Conservation (phyloP, 2,113 vertebrate genomes). For the Okapia johnstoni region DNA sequence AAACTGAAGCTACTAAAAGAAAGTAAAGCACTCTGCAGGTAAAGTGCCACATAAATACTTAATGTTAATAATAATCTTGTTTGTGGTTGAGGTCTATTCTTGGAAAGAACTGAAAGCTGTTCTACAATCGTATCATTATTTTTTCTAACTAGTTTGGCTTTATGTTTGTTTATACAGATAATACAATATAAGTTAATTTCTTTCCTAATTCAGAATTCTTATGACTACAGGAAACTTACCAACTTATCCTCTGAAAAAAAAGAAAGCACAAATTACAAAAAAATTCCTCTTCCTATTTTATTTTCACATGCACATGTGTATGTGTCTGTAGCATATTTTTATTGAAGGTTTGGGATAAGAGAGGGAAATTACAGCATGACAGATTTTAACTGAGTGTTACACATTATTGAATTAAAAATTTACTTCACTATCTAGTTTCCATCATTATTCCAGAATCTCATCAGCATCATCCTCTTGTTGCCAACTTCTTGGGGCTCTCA, state of each 20-base stretch:
- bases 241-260: constrained; percentile 5
- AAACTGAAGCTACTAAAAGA: constrained; percentile 48
- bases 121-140: background rate
- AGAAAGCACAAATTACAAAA: background rate
- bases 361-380: background rate
- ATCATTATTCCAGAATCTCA: background rate
- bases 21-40: constrained; percentile 5
- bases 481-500: background rate
- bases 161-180: constrained; percentile 15
- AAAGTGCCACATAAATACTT: constrained; percentile 49
- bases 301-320: background rate
- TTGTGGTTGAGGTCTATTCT: constrained; percentile 23
- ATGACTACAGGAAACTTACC: background rate
- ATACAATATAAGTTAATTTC: constrained; percentile 15
- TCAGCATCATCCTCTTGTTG: background rate
- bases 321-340: constrained; percentile 1
- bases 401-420: constrained; percentile 2
- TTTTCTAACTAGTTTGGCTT: constrained; percentile 15
- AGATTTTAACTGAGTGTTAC: background rate
- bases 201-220: constrained; percentile 24
- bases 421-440: background rate
- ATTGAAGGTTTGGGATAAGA: background rate
- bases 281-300: background rate
- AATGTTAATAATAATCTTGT: constrained; percentile 40
- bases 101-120: constrained; percentile 17